Evolutionary conservation across 2,888 invertebrate species (phyloP), one percentile per base, ranked within the genome.

Genomic region (Caenorhabditis plicata): DNA sequence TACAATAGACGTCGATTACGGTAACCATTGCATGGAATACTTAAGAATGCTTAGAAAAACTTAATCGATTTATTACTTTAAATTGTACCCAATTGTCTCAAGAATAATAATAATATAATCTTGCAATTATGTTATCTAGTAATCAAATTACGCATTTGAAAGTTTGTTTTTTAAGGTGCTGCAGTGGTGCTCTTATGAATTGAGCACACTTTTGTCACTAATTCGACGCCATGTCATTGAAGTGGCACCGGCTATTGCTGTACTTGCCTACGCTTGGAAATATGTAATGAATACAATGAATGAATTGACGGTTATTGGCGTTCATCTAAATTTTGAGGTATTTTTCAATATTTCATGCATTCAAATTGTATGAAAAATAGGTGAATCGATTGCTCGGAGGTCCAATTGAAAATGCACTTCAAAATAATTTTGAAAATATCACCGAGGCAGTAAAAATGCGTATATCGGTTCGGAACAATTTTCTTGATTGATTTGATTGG

Each of bases 261-360:
- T 74, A 0, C 55, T 70, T n/a, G 56, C 62, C 0, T 58, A 63
- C 43, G 75, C 79, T 4, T 79, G 79, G 79, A 55, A 71, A 29
- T 73, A 77, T 49, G 63, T 79, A 45, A 63, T 73, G 65, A 42
- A 56, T 22, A 72, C 73, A 22, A 77, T 75, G 67, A 68, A 74
- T 8, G 66, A 72, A 15, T 51, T 78, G 48, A 68, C 68, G 1
- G 58, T 53, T 2, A 71, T 86, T 61, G 95, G 95, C 1, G 85
- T 96, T 74, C 95, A 96, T 84, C 85, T 96, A 54, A 88, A 89
- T 65, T 95, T 92, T 82, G 90, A 91, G 81, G 85, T 68, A 3
- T 27, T 9, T 27, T 27, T 43, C 17, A 26, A 29, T n/a, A 13
- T 17, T 27, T 20, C 11, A 7, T 1, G 22, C 15, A 17, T n/a